Base-by-base conservation (phyloP, 2,113 vertebrate genomes). In the Fregata magnificens region DNA sequence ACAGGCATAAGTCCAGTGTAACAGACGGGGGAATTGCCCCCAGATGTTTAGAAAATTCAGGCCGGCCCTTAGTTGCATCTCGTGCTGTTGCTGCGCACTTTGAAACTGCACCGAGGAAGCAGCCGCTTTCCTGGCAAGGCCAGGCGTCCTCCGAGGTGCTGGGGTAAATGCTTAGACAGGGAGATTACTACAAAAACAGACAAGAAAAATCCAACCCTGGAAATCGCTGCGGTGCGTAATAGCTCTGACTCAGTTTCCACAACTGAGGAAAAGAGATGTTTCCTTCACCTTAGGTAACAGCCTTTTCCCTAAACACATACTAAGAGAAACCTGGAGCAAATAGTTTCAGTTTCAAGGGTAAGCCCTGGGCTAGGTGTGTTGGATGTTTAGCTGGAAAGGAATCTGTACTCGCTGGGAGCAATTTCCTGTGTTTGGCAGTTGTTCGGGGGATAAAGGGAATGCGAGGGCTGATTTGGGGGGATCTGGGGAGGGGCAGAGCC, bases 81-180 rank as follows among this genome's bases (percentile, higher is more conserved):
- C 3, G 0, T 4, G 1, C 42, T 50, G 17, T n/a, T 86, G 25
- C 53, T 92, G 53, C 22, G 36, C 8, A 2, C 62, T 65, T 67
- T 61, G 40, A 62, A 82, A 66, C 13, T 2, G 7, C 18, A 10
- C 34, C 44, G 44, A 77, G 22, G 24, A 25, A 85, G 28, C 42
- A 73, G 38, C 40, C 0, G 0, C 44, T 52, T 49, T 65, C 44
- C 14, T 7, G 44, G 52, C 63, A 72, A 49, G 31, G 18, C 16
- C 38, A 3, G 38, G 5, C 45, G 29, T 42, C 56, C 63, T 47
- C 38, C 1, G 3, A 65, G 58, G 31, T 44, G 13, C 24, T 69
- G 53, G 19, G 16, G 2, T 59, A 93, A 86, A 58, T 17, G 18
- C 20, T 59, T 52, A 29, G 24, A 45, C 15, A 63, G 40, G 19